Percentiles rank a stretch among this genome's conserved stretches.
Conservation (phyloP, 2,888 invertebrate species). For the Clistopyga incitator region DNA sequence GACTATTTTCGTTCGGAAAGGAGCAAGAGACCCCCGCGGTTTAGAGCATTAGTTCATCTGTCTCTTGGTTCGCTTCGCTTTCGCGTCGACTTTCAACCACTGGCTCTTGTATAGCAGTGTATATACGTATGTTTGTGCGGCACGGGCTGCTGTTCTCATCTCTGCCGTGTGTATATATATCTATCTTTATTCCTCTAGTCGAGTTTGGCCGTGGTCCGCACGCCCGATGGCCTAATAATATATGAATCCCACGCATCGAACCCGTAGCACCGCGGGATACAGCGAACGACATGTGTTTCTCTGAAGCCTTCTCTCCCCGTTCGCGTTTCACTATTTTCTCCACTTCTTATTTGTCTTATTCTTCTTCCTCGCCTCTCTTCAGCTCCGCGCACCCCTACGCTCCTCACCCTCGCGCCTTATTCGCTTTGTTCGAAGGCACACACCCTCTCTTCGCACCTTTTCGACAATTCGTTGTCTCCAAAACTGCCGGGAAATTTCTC, state of each 20-base stretch:
- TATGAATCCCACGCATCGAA: conserved; percentile 83
- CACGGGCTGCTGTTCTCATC: conserved; percentile 37
- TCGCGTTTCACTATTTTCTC: conserved; percentile 66
- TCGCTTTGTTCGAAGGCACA: conserved; percentile 6
- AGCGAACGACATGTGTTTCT: conserved; percentile 83
- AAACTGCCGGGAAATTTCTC: conserved; percentile 56
- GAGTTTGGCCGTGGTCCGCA: conserved; percentile 16
- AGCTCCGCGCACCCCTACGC: not conserved
- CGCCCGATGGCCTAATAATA: conserved; percentile 61
- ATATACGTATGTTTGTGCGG: conserved; percentile 21
- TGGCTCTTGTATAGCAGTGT: conserved; percentile 4
- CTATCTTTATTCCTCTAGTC: conserved; percentile 48
- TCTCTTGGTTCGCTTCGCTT: conserved; percentile 79
- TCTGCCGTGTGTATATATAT: conserved; percentile 19
- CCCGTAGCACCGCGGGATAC: conserved; percentile 81
- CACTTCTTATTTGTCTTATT: conserved; percentile 48
- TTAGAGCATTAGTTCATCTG: conserved; percentile 83
- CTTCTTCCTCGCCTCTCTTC: conserved; percentile 14
- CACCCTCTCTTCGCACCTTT: conserved; percentile 33
- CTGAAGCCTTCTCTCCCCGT: conserved; percentile 68
- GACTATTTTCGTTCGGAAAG: conserved; percentile 73
- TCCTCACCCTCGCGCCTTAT: conserved; percentile 28
- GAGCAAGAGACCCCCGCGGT: conserved; percentile 80
- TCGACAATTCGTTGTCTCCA: conserved; percentile 38
- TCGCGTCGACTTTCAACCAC: conserved; percentile 35